phyloP scores from a whole-genome alignment of 2,888 invertebrate species.

The Drosophila suboccidentalis region DNA sequence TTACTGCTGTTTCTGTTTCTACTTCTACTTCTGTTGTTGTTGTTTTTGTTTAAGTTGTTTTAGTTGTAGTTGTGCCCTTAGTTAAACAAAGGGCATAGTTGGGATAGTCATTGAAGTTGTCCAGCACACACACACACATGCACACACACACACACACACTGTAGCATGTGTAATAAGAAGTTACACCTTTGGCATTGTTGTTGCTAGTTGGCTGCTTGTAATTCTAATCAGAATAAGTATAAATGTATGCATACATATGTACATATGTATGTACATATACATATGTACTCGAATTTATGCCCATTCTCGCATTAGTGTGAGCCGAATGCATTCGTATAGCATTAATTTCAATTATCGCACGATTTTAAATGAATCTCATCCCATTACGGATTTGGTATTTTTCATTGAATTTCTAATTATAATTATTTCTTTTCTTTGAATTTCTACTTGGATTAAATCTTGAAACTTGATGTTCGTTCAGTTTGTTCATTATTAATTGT shows the following conservation, averaged over 20 bases:
- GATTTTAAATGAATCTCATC: background rate
- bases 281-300: constrained; percentile 9
- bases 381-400: background rate
- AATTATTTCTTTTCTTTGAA: no score
- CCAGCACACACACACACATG: constrained; percentile 29
- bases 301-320: constrained; percentile 29
- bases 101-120: constrained; percentile 65
- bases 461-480: no score
- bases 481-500: no score
- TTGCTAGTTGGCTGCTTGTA: constrained; percentile 26
- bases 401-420: background rate
- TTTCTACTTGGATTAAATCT: no score
- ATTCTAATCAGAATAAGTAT: constrained; percentile 57
- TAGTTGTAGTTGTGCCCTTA: constrained; percentile 54
- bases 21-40: constrained; percentile 8
- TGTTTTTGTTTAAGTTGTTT: constrained; percentile 40
- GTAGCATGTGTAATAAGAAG: constrained; percentile 4
- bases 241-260: constrained; percentile 8
- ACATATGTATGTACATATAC: no score
- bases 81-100: constrained; percentile 65
- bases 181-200: constrained; percentile 27
- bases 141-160: constrained; percentile 7
- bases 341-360: background rate
- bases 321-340: no score
- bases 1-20: constrained; percentile 19